phyloP scores from a whole-genome alignment of 2,797 vertebrate genomes.

The Australoheros facetus region DNA sequence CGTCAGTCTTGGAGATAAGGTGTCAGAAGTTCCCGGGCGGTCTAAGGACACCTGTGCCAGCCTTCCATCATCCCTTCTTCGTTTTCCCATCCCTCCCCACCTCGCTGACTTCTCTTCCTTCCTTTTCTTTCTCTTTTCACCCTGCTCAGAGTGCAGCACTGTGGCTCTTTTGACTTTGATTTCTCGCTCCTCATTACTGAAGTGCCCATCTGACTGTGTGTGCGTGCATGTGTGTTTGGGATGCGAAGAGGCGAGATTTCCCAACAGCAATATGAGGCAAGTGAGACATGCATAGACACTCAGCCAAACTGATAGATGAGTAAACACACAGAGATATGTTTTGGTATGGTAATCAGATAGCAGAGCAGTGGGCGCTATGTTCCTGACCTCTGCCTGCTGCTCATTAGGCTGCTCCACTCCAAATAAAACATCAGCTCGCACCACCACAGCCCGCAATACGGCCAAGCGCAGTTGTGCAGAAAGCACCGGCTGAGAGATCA shows the following conservation, averaged over 20 bases:
- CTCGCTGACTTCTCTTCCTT: constrained; percentile 51
- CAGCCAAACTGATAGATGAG: constrained; percentile 70
- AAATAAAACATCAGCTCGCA: constrained; percentile 76
- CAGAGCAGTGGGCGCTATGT: constrained; percentile 70
- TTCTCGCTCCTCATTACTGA: constrained; percentile 78
- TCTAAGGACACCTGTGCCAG: constrained; percentile 71
- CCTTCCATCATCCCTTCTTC: constrained; percentile 59
- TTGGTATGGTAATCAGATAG: constrained; percentile 79
- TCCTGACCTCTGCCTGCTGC: constrained; percentile 78
- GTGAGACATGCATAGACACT: constrained; percentile 58
- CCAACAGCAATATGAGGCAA: constrained; percentile 60
- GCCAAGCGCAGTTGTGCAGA: constrained; percentile 59
- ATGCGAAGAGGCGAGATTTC: constrained; percentile 63
- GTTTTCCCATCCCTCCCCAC: constrained; percentile 46
- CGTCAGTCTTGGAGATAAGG: constrained; percentile 71
- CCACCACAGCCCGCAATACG: constrained; percentile 63
- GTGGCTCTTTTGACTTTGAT: constrained; percentile 74
- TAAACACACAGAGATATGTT: constrained; percentile 71
- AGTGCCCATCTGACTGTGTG: constrained; percentile 59
- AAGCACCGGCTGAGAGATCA: constrained; percentile 68
- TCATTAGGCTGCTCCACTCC: constrained; percentile 81
- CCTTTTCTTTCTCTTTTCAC: constrained; percentile 53
- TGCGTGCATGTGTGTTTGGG: constrained; percentile 46
- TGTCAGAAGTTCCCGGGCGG: constrained; percentile 73
- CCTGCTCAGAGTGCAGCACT: constrained; percentile 56